These are phyloP conservation scores for Tapirus terrestris DNA, from an alignment of 2,113 vertebrate species.

Conservation along the genomic window DNA sequence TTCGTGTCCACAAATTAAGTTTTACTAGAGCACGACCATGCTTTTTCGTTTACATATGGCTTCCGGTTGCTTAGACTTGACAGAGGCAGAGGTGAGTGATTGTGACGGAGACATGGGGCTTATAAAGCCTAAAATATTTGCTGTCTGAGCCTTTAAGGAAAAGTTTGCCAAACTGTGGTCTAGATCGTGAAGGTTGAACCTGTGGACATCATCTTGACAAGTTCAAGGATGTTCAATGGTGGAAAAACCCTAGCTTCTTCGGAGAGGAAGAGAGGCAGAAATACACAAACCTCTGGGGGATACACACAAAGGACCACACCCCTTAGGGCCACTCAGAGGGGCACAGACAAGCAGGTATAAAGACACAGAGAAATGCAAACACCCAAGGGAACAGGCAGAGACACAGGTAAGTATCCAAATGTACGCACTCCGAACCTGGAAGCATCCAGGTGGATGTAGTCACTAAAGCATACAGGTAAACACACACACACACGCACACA, in stretches of 20 bases:
- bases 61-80: neutral
- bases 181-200: neutral
- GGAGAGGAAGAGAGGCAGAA: neutral
- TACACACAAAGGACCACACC: neutral
- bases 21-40: neutral
- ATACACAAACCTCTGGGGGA: neutral
- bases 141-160: neutral
- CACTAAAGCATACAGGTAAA: too few relatives aligned
- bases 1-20: neutral
- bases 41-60: fast-evolving
- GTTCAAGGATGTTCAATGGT: neutral
- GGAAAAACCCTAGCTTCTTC: neutral
- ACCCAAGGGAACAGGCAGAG: neutral
- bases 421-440: neutral
- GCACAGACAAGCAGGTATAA: neutral
- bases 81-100: neutral
- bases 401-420: neutral
- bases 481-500: neutral
- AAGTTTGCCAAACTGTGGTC: neutral
- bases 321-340: too few relatives aligned
- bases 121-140: neutral
- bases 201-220: neutral
- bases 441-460: neutral
- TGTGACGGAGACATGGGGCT: fast-evolving
- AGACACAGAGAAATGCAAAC: neutral